These are phyloP conservation scores for Drosophila biarmipes DNA, from an alignment of 1,140 invertebrate species.

Conservation along the genomic window DNA sequence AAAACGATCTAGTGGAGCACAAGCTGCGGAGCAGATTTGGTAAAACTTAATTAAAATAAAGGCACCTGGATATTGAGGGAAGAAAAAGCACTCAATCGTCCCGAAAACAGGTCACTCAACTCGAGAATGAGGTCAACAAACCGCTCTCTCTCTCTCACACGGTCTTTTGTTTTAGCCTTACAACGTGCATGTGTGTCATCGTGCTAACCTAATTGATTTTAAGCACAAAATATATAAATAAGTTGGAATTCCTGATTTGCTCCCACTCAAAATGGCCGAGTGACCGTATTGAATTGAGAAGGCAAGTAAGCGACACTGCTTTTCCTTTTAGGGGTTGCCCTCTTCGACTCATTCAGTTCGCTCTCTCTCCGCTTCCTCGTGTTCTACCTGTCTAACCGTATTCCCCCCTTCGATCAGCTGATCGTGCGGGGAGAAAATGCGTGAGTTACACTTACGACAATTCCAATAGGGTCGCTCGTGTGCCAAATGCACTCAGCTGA, in stretches of 20 bases:
- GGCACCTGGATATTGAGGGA: not conserved
- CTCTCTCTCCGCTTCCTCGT: constrained; percentile 16
- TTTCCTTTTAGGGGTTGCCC: constrained; percentile 19
- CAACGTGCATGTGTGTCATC: constrained; percentile 4
- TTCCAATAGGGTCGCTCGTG: constrained; percentile 31
- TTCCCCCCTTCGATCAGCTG: constrained; percentile 57
- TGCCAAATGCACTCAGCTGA: constrained; percentile 27
- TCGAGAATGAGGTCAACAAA: constrained; percentile 78
- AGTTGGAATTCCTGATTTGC: constrained; percentile 24
- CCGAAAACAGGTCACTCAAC: constrained; percentile 75
- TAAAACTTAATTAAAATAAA: not conserved
- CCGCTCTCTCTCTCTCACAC: constrained; percentile 24
- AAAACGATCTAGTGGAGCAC: not conserved
- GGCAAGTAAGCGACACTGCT: constrained; percentile 6
- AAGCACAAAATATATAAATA: constrained; percentile 31
- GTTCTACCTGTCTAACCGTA: constrained; percentile 34
- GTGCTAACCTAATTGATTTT: constrained; percentile 27
- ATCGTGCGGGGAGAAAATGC: constrained; percentile 39
- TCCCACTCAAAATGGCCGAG: constrained; percentile 66
- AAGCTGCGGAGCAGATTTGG: not conserved
- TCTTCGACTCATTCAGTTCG: constrained; percentile 10
- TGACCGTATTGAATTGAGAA: not conserved
- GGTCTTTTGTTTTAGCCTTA: not conserved
- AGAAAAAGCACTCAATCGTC: constrained; percentile 36
- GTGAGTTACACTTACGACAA: constrained; percentile 14